These are phyloP conservation scores for Sebastes iracundus DNA, from an alignment of 2,797 vertebrate genomes.

Conservation along the genomic window DNA sequence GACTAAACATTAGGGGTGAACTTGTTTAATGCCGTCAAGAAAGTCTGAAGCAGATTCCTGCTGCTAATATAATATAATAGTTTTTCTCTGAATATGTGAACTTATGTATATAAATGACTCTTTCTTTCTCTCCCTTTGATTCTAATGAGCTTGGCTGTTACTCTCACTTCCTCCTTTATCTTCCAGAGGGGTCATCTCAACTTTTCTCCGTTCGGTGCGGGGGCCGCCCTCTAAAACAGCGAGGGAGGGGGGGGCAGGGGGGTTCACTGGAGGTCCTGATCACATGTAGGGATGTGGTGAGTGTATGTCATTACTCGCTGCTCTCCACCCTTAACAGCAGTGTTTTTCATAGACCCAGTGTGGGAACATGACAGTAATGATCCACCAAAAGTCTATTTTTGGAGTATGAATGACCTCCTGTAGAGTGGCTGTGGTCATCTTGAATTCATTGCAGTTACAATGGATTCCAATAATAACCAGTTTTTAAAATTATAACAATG, in stretches of 20 bases:
- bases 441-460: neutral
- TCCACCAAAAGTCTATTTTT: slow-evolving; percentile 1
- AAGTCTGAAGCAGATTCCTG: slow-evolving; percentile 1
- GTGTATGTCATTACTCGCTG: slow-evolving; percentile 62
- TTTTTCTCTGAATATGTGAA: slow-evolving; percentile 6
- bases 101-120: neutral
- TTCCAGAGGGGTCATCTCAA: slow-evolving; percentile 87
- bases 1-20: slow-evolving; percentile 26
- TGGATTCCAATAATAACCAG: neutral
- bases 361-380: slow-evolving; percentile 9
- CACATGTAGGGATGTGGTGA: slow-evolving; percentile 81
- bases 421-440: neutral
- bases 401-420: neutral
- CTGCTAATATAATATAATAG: neutral
- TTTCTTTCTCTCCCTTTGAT: slow-evolving; percentile 8
- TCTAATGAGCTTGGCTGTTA: slow-evolving; percentile 37
- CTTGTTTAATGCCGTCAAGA: neutral
- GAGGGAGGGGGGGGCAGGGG: slow-evolving; percentile 40
- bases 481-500: neutral
- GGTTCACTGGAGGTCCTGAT: slow-evolving; percentile 66
- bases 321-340: slow-evolving; percentile 53
- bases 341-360: slow-evolving; percentile 61
- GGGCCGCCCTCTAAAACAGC: slow-evolving; percentile 84
- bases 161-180: slow-evolving; percentile 60
- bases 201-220: slow-evolving; percentile 88